Evolutionary conservation across 2,888 invertebrate genomes (phyloP).

Genomic region (Thalpophila matura): DNA sequence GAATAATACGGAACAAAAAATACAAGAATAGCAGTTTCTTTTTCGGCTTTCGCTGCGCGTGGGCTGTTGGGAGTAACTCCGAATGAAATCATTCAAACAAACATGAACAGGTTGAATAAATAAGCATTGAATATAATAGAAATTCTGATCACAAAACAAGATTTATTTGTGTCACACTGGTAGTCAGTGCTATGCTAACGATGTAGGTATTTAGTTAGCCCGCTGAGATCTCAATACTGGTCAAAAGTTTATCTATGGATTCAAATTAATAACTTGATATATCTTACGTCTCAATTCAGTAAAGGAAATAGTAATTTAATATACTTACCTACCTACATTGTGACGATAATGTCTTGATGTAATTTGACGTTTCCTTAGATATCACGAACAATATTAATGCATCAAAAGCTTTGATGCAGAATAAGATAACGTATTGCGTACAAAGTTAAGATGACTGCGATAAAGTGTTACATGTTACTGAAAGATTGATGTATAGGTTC

Average conservation of each 20-base stretch:
- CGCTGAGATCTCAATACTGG: slow-evolving; percentile 53
- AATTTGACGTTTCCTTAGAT: slow-evolving; percentile 42
- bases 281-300: slow-evolving; percentile 47
- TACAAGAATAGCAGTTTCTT: slow-evolving; percentile 69
- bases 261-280: slow-evolving; percentile 41
- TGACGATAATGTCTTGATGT: slow-evolving; percentile 30
- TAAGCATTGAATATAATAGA: slow-evolving; percentile 65
- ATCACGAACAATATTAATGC: slow-evolving; percentile 21
- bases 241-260: slow-evolving; percentile 38
- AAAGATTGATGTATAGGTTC: background rate
- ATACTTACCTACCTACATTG: slow-evolving; percentile 29
- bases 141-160: slow-evolving; percentile 57
- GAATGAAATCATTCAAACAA: slow-evolving; percentile 79
- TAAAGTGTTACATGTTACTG: background rate
- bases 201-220: slow-evolving; percentile 54
- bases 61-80: slow-evolving; percentile 75
- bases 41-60: slow-evolving; percentile 73
- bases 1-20: slow-evolving; percentile 68
- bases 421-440: slow-evolving; percentile 7
- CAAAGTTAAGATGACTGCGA: slow-evolving; percentile 1
- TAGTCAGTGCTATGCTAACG: slow-evolving; percentile 51
- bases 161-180: slow-evolving; percentile 57
- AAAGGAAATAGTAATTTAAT: slow-evolving; percentile 43
- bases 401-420: slow-evolving; percentile 10
- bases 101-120: slow-evolving; percentile 85